Evolutionary conservation across 2,113 vertebrate species (phyloP), one percentile per base, ranked within the genome.

Genomic region (Rhadina sibilatrix): DNA sequence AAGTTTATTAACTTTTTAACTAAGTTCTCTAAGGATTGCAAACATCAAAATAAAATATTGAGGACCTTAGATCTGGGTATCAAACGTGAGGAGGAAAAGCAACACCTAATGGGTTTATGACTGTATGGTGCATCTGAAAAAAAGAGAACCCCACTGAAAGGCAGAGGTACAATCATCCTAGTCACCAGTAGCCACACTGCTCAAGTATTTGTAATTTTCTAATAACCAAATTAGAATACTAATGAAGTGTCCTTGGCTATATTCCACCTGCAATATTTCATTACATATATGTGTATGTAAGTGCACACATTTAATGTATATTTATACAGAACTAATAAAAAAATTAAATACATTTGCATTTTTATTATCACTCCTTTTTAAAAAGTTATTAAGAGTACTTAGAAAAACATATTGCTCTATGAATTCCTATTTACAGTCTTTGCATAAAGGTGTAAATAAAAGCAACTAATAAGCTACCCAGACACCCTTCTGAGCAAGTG

Each of bases 391-490:
- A 98, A 98, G 98, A 98, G 97, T 98, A 97, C 97, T 98, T 98
- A 98, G 97, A 98, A 98, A 98, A 98, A 98, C 98, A 98, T 98
- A 98, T 97, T 98, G 97, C 94, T 93, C 96, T 97, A 97, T 97
- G 98, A 98, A 98, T 98, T 98, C 97, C 98, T 98, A 97, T 98
- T 98, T 98, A 97, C 96, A 98, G 95, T 97, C 97, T 98, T 98
- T 98, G 98, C 98, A 98, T 98, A 98, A 98, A 98, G 98, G 98
- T 98, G 98, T 98, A 98, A 98, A 98, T 98, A 98, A 98, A 98
- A 96, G 98, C 98, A 98, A 98, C 98, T 98, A 98, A 98, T 98
- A 98, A 98, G 98, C 98, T 98, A 98, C 93, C 98, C 97, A 98
- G 98, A 98, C 98, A 98, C 98, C 98, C 98, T 98, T 98, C 98